A percentile compares a stretch with the other conserved stretches of the same genome.
These are phyloP conservation scores for Pelodiscus sinensis DNA, from an alignment of 2,113 vertebrate genomes.

Conservation along the genomic window DNA sequence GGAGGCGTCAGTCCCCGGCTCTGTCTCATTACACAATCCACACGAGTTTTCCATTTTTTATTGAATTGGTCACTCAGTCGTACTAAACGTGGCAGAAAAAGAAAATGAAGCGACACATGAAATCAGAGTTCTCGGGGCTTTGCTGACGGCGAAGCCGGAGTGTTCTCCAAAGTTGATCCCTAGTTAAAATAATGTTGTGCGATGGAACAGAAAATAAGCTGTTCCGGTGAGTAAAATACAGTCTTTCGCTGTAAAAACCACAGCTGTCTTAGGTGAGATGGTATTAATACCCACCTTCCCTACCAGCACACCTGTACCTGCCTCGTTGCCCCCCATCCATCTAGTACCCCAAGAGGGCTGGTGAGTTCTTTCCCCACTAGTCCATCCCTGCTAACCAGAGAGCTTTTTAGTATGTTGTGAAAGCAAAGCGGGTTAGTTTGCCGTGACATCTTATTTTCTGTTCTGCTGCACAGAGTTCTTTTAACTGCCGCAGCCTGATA, in stretches of 20 bases:
- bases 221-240: slow-evolving; percentile 78
- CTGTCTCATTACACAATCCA: slow-evolving; percentile 75
- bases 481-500: slow-evolving; percentile 73
- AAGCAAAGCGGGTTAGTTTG: slow-evolving; percentile 78
- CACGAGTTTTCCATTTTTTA: slow-evolving; percentile 73
- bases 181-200: slow-evolving; percentile 80
- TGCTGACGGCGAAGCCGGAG: slow-evolving; percentile 69
- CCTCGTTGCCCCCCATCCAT: background rate
- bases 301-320: slow-evolving; percentile 36
- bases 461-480: slow-evolving; percentile 83
- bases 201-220: slow-evolving; percentile 84
- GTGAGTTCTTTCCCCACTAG: background rate
- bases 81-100: slow-evolving; percentile 76
- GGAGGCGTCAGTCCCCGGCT: slow-evolving; percentile 49
- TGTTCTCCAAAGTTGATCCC: slow-evolving; percentile 76
- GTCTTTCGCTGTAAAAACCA: slow-evolving; percentile 76
- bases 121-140: slow-evolving; percentile 58
- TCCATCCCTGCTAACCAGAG: background rate
- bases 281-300: background rate
- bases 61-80: slow-evolving; percentile 79
- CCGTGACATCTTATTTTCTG: slow-evolving; percentile 84
- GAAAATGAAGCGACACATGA: slow-evolving; percentile 76
- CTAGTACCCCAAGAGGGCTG: background rate
- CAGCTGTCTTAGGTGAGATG: slow-evolving; percentile 57
- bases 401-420: slow-evolving; percentile 67